A percentile compares a stretch with the other conserved stretches of the same genome.
These are phyloP conservation scores for Ditylenchus weischeri DNA, from an alignment of 2,888 invertebrate genomes.

Conservation along the genomic window DNA sequence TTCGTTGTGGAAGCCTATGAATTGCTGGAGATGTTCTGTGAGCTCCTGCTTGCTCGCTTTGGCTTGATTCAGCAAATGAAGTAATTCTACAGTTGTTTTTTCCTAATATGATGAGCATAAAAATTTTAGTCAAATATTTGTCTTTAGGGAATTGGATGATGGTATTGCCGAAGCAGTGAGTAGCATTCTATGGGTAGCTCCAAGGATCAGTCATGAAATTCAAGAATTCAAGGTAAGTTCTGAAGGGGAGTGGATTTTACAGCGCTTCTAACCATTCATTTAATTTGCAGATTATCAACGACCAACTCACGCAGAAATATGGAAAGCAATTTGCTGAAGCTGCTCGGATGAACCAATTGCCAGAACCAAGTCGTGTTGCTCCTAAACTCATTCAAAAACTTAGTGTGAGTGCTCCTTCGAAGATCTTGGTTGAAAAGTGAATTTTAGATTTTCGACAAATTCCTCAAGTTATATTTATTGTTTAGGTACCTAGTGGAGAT, in stretches of 20 bases:
- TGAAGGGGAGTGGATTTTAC: not conserved
- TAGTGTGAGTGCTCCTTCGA: conserved; percentile 89
- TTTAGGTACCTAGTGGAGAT: conserved; percentile 78
- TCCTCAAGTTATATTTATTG: conserved; percentile 5
- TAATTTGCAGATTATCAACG: conserved; percentile 73
- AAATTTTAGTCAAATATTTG: too few relatives aligned
- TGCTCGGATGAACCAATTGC: conserved; percentile 76
- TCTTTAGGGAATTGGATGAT: conserved; percentile 74
- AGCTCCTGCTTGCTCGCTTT: conserved; percentile 88
- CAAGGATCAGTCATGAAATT: conserved; percentile 71
- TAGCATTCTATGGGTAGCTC: conserved; percentile 93
- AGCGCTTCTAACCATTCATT: conserved; percentile 9
- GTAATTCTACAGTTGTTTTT: conserved; percentile 62
- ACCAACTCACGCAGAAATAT: conserved; percentile 84
- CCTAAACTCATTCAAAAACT: conserved; percentile 78
- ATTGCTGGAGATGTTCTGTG: conserved; percentile 98
- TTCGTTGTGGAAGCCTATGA: conserved; percentile 99
- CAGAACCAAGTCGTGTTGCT: conserved; percentile 58
- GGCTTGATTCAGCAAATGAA: conserved; percentile 95
- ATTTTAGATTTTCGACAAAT: not conserved
- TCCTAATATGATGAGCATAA: not conserved
- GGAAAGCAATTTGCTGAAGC: conserved; percentile 87
- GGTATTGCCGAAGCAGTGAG: conserved; percentile 92
- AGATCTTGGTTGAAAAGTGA: conserved; percentile 83
- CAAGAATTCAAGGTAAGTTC: conserved; percentile 56